phyloP scores from a whole-genome alignment of 2,113 vertebrate genomes.

The Leptobrachium leishanense region DNA sequence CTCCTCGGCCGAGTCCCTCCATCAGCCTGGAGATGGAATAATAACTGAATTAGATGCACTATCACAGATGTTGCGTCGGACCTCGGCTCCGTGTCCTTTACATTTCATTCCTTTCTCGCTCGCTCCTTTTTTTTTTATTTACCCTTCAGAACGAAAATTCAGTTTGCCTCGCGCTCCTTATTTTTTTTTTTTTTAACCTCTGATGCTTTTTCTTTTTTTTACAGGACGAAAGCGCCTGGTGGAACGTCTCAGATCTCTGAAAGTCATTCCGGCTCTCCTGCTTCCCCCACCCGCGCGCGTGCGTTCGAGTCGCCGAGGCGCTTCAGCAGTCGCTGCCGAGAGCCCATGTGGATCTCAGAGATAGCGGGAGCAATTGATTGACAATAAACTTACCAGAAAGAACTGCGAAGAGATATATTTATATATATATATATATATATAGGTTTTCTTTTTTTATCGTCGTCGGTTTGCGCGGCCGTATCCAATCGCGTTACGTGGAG shows the following conservation, averaged over 20 bases:
- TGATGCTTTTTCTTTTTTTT: slow-evolving; percentile 23
- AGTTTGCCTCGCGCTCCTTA: slow-evolving; percentile 38
- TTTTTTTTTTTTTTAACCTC: not conserved
- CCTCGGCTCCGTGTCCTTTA: slow-evolving; percentile 52
- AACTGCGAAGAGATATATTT: too few relatives aligned
- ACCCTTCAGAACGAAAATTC: slow-evolving; percentile 50
- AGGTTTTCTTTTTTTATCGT: too few relatives aligned
- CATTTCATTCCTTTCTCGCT: slow-evolving; percentile 33
- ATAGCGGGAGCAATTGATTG: slow-evolving; percentile 48
- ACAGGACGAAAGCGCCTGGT: slow-evolving; percentile 43
- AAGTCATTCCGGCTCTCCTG: slow-evolving; percentile 45
- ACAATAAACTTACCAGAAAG: slow-evolving; percentile 38
- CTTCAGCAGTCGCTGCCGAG: not conserved
- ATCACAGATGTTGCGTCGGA: slow-evolving; percentile 60
- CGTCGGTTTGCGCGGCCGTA: too few relatives aligned
- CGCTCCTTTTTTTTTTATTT: slow-evolving; percentile 44
- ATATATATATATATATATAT: too few relatives aligned
- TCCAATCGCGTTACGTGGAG: too few relatives aligned
- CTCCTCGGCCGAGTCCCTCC: slow-evolving; percentile 57
- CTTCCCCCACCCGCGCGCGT: slow-evolving; percentile 1
- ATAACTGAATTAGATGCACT: slow-evolving; percentile 60
- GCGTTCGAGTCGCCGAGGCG: slow-evolving; percentile 5
- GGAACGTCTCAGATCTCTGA: slow-evolving; percentile 50
- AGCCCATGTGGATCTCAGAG: slow-evolving; percentile 25
- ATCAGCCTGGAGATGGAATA: slow-evolving; percentile 57